phyloP scores from a whole-genome alignment of 2,797 vertebrate species.

The Garrulus glandarius region DNA sequence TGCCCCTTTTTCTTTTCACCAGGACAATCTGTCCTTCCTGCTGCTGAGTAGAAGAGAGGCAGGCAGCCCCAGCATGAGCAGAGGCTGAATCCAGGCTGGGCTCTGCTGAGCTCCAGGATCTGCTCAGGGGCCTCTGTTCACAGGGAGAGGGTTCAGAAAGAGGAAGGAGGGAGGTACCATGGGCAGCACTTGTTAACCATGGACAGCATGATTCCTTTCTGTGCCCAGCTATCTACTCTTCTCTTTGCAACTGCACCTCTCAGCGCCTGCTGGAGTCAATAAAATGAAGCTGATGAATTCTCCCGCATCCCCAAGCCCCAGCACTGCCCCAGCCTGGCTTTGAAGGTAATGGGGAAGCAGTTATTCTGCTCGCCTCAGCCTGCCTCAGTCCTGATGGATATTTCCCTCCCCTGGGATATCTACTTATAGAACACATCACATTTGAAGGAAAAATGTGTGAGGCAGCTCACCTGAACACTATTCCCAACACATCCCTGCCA shows the following conservation, averaged over 20 bases:
- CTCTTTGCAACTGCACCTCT: neutral
- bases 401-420: neutral
- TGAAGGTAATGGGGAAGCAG: neutral
- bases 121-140: neutral
- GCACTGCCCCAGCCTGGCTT: neutral
- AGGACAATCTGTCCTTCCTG: neutral
- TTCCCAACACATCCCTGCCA: neutral
- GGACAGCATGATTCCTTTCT: fast-evolving
- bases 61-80: neutral
- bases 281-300: neutral
- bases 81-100: neutral
- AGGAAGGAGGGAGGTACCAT: neutral
- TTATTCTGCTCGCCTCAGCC: neutral
- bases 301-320: fast-evolving
- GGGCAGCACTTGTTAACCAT: neutral
- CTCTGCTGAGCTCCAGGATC: neutral
- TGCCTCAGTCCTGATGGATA: neutral
- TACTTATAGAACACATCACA: neutral
- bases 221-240: neutral
- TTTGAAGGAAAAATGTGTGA: neutral
- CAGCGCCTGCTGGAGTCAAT: neutral
- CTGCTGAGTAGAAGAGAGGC: neutral
- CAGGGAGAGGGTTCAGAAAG: neutral
- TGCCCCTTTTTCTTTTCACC: neutral
- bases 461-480: neutral